phyloP scores from a whole-genome alignment of 2,888 invertebrate species.

The Thyatira batis region DNA sequence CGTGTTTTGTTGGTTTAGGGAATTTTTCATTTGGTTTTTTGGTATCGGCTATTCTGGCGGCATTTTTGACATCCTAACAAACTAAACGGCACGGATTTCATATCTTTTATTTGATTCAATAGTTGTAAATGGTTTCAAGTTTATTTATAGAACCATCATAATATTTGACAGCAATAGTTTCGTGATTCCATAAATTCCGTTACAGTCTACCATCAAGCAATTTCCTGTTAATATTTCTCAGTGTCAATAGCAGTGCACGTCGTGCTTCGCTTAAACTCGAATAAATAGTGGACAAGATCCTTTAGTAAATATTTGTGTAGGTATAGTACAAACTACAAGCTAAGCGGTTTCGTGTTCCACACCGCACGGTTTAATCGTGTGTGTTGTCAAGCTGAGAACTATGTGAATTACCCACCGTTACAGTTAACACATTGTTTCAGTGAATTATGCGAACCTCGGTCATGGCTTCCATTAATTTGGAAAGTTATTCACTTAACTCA shows the following conservation, averaged over 20 bases:
- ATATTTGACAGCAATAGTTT: too few relatives aligned
- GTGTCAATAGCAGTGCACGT: background rate
- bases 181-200: background rate
- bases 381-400: conserved; percentile 16
- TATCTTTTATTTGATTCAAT: too few relatives aligned
- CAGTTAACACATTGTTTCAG: conserved; percentile 28
- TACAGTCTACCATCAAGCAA: background rate
- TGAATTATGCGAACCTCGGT: conserved; percentile 24
- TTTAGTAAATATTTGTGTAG: background rate
- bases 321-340: background rate
- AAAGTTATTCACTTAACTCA: conserved; percentile 29
- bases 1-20: too few relatives aligned
- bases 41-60: too few relatives aligned
- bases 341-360: background rate
- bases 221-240: background rate
- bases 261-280: background rate
- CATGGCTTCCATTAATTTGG: conserved; percentile 35
- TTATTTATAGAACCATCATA: too few relatives aligned
- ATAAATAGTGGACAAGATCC: background rate
- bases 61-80: too few relatives aligned
- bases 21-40: too few relatives aligned
- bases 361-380: background rate
- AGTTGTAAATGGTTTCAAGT: too few relatives aligned
- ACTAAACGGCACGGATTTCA: too few relatives aligned
- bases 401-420: conserved; percentile 27